These are phyloP conservation scores for Nycticorax nycticorax DNA, from an alignment of 2,113 vertebrate species.

Conservation along the genomic window DNA sequence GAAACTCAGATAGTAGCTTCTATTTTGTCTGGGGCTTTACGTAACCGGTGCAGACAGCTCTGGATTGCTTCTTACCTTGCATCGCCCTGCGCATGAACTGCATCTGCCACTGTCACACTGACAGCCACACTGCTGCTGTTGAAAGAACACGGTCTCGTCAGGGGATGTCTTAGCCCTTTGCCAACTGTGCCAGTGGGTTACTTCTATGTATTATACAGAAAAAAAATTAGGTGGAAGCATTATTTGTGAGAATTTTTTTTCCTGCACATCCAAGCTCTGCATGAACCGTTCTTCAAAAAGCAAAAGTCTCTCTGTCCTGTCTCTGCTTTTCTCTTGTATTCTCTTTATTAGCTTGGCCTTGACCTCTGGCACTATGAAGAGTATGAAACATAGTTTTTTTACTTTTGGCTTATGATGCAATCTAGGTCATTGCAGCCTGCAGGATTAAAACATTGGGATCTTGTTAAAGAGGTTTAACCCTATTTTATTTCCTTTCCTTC, in stretches of 20 bases:
- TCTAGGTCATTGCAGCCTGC: not conserved
- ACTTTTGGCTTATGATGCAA: not conserved
- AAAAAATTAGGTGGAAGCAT: not conserved
- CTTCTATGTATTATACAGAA: not conserved
- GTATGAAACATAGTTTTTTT: not conserved
- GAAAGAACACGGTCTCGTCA: not conserved
- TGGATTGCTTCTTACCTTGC: not conserved
- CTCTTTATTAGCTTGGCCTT: not conserved
- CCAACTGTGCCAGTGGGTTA: not conserved
- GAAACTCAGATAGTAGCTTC: not conserved
- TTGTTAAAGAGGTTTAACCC: not conserved
- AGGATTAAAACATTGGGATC: conserved; percentile 7
- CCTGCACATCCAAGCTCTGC: not conserved
- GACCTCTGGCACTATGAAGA: not conserved
- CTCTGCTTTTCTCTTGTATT: not conserved
- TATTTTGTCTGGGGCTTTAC: not conserved
- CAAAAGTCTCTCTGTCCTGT: not conserved
- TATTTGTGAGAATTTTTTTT: not conserved
- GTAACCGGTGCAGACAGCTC: not conserved
- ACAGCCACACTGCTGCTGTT: not conserved
- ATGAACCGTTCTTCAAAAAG: not conserved
- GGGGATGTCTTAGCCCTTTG: not conserved
- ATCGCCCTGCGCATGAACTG: not conserved
- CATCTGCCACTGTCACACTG: too few species aligned
- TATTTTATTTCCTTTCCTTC: conserved; percentile 20